Conservation (phyloP, 2,797 vertebrate genomes). For the Gephyroberyx darwinii region DNA sequence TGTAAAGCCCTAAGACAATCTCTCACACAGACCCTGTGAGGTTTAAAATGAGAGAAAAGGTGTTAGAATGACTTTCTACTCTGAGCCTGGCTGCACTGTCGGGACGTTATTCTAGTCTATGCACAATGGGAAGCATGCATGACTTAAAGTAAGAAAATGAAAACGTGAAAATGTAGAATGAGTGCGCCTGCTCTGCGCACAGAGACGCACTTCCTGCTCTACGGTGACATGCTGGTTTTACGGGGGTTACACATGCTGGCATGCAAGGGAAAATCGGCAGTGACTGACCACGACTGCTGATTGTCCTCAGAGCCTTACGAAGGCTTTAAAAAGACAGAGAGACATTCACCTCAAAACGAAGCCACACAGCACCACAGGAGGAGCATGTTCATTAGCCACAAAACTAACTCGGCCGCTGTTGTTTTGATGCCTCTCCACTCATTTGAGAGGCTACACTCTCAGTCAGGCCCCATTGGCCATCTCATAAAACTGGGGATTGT, state of each 20-base stretch:
- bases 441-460: background rate
- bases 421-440: background rate
- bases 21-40: background rate
- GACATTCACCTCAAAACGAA: constrained; percentile 67
- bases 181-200: background rate
- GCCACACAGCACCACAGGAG: constrained; percentile 47
- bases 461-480: background rate
- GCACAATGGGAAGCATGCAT: constrained; percentile 36
- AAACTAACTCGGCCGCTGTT: background rate
- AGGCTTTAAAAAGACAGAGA: constrained; percentile 88
- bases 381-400: constrained; percentile 46
- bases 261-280: constrained; percentile 84
- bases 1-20: background rate
- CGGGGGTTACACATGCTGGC: constrained; percentile 73
- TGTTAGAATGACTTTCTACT: background rate
- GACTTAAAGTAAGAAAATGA: constrained; percentile 2
- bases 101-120: background rate
- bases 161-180: background rate
- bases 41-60: constrained; percentile 7
- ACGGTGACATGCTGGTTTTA: background rate
- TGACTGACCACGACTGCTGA: constrained; percentile 93
- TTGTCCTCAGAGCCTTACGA: constrained; percentile 92
- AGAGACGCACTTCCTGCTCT: background rate
- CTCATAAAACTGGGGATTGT: background rate
- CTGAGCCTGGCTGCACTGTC: background rate